Evolutionary conservation across 2,113 vertebrate genomes (phyloP).

Genomic region (Campylomormyrus numenius): DNA sequence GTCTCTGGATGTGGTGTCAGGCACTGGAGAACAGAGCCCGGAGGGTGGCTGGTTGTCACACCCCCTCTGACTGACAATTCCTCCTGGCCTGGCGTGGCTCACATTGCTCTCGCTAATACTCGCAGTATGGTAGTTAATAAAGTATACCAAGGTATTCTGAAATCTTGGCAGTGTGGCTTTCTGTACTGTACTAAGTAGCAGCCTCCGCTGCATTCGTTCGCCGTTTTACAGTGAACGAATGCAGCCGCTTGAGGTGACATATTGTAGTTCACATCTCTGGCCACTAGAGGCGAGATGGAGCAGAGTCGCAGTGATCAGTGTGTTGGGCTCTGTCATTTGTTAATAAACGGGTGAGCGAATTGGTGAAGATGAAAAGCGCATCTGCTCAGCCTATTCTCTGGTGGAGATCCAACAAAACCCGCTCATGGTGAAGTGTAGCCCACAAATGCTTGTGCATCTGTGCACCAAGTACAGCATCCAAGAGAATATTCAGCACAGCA

Average conservation of each 20-base stretch:
- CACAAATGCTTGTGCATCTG: neutral
- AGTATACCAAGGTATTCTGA: neutral
- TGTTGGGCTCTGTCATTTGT: neutral
- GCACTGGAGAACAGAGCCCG: neutral
- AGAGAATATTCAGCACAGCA: neutral
- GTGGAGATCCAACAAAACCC: neutral
- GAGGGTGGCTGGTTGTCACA: neutral
- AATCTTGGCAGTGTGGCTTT: neutral
- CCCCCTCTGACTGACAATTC: conserved; percentile 25
- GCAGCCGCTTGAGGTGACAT: neutral
- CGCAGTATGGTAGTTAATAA: neutral
- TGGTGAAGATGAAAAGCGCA: neutral
- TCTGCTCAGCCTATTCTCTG: neutral
- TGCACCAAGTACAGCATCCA: neutral
- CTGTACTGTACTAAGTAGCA: neutral
- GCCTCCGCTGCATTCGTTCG: neutral
- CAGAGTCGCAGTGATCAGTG: neutral
- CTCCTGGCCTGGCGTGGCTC: conserved; percentile 28
- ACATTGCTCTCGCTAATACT: neutral
- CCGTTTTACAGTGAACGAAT: neutral
- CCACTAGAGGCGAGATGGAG: neutral
- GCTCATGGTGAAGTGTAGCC: neutral
- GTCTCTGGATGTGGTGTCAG: neutral
- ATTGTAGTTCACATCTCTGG: neutral
- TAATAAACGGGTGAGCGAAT: neutral